Evolutionary conservation across 2,888 invertebrate species (phyloP), one percentile per base, ranked within the genome.

Genomic region (Stenotaenia linearis): DNA sequence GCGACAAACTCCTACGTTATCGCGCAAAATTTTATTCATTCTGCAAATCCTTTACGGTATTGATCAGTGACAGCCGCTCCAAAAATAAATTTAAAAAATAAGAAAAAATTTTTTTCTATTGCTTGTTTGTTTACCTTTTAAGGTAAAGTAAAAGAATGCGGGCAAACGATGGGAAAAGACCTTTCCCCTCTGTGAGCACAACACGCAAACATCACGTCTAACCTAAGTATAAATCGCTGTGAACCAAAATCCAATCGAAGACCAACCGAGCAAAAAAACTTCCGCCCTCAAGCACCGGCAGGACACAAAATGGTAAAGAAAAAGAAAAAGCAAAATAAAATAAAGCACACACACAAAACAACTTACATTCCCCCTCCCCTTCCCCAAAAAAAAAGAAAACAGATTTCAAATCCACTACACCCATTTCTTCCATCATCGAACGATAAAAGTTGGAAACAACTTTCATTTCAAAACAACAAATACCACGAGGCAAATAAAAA

Each of bases 181-280:
- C 61, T 61, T 61, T 61, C 61, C 61, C 28, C 61, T 61, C 25
- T 25, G 61, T 61, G 61, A 61, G 61, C 61, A 61, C 61, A 61
- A 25, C 61, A 25, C 61, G 61, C 61, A 61, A 61, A 61, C 61
- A 61, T 61, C 61, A 61, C 61, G 61, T 61, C 28, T 61, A 25
- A 15, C 28, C 61, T 61, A 61, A 61, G 61, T 25, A 61, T 61
- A 61, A 61, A 61, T 61, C 61, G 61, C 61, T 61, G 61, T 61
- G 28, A 61, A 61, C 61, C 61, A 61, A 61, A 61, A 61, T 61
- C 61, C 61, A 61, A 61, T 61, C 61, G 61, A 61, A 61, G 61
- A 23, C 61, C 61, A 61, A 61, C 61, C 61, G 61, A 61, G 61
- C 61, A 61, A 61, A 61, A 32, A 61, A 61, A 61, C 61, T 61